Base-by-base conservation (phyloP, 2,888 invertebrate genomes). In the Tineola bisselliella region DNA sequence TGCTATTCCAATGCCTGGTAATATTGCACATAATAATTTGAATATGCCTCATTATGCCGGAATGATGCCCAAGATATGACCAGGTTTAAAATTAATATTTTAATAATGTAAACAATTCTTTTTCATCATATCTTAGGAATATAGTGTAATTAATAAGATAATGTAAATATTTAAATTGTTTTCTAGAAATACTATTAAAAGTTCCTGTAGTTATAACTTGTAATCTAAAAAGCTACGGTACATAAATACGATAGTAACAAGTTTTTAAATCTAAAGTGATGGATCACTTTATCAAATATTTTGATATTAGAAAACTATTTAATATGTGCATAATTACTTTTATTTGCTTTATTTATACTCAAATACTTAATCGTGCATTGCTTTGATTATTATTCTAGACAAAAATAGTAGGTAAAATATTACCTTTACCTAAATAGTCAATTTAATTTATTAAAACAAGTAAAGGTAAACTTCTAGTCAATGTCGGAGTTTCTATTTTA, bases 31-130 rank as follows among this genome's bases (percentile, higher is more conserved):
- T 52, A 78, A 76, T 64, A 77, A 70, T 64, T 71, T 77, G 69
- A 74, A 81, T 67, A 74, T 77, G 11, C 18, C 19, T 12, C 64
- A 75, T 0, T 81, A 79, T 64, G 72, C 73, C 25, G 70, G 70
- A 4, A 70, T 76, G 62, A 66, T 72, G 59, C 72, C 75, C 33
- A 79, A 81, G 70, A 79, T 81, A 68, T 79, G 73, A 81, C 71
- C 25, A 4, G 25, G 25, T 25, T 25, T 25, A 2, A 25, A 25
- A 59, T 2, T 8, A n/a, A 44, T 5, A n/a, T 44, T 25, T 25
- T 6, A 25, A 6, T 25, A 25, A 25, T 25, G 25, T 25, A 25
- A 25, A 25, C 18, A 30, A 59, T 12, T 25, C 48, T 59, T 30
- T 17, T 13, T 30, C 8, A 44, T 30, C 12, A 15, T 4, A 19